Evolutionary conservation across 2,797 vertebrate species (phyloP).

Genomic region (Sciurus carolinensis): DNA sequence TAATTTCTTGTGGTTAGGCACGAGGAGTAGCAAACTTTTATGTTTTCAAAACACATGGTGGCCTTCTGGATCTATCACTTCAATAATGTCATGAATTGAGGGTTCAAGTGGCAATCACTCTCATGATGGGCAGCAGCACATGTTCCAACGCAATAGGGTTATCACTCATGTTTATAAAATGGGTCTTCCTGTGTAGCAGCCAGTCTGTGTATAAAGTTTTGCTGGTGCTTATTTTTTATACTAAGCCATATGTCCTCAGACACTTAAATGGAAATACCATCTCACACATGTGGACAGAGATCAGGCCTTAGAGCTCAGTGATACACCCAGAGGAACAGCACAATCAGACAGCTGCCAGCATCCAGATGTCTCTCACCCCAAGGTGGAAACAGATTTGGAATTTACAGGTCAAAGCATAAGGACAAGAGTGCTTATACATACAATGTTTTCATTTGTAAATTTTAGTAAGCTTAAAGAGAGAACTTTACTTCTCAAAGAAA

Average conservation of each 20-base stretch:
- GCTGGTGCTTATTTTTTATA: background rate
- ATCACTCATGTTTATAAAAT: background rate
- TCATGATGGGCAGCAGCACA: background rate
- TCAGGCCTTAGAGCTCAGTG: background rate
- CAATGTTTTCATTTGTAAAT: background rate
- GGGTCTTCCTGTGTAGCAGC: background rate
- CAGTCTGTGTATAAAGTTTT: background rate
- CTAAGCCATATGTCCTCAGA: background rate
- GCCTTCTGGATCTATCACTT: background rate
- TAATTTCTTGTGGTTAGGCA: background rate
- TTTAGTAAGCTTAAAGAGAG: slow-evolving; percentile 10
- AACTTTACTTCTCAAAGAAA: background rate
- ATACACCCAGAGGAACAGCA: background rate
- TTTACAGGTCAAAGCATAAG: slow-evolving; percentile 20
- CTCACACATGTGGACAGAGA: background rate
- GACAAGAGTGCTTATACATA: background rate
- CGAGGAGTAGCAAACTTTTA: background rate
- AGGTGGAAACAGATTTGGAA: slow-evolving; percentile 29
- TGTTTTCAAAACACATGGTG: background rate
- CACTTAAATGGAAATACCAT: background rate
- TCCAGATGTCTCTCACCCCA: slow-evolving; percentile 5
- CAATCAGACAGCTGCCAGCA: background rate
- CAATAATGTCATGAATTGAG: background rate
- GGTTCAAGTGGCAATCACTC: background rate
- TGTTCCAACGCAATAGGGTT: background rate